Percentiles rank a stretch among this genome's conserved stretches.
These are phyloP conservation scores for Acinonyx jubatus DNA, from an alignment of 2,113 vertebrate genomes.

Conservation along the genomic window DNA sequence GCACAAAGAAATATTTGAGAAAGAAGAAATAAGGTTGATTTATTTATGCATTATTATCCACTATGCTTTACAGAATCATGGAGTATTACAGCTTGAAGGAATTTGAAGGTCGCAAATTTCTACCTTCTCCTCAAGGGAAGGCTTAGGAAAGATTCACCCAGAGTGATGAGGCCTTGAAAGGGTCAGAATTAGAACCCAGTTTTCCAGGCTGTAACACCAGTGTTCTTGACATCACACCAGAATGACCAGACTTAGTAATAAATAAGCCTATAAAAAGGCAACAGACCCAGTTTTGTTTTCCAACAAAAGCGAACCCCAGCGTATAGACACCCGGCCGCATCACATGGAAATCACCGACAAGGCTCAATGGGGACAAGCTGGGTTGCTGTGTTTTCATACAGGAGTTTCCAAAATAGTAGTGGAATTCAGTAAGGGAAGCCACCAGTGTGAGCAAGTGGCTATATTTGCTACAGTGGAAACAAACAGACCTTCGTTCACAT, in stretches of 20 bases:
- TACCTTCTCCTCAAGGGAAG: background rate
- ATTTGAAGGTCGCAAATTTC: background rate
- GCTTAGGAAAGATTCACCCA: background rate
- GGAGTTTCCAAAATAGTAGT: constrained; percentile 60
- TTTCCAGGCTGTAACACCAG: background rate
- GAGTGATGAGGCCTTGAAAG: background rate
- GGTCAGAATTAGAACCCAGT: background rate
- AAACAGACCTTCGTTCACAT: constrained; percentile 12
- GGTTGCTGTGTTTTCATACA: constrained; percentile 1
- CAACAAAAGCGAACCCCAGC: background rate
- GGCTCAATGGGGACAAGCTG: background rate
- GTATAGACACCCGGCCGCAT: background rate
- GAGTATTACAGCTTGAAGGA: background rate
- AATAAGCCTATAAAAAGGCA: background rate
- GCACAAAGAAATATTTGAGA: background rate
- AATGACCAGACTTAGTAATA: background rate
- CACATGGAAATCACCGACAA: background rate
- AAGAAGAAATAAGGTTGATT: background rate
- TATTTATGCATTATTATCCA: background rate
- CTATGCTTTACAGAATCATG: background rate
- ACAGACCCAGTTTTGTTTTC: background rate
- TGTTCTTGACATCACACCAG: background rate
- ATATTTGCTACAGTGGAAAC: constrained; percentile 54
- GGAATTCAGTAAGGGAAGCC: constrained; percentile 51
- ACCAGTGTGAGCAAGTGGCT: background rate